These are phyloP conservation scores for Gallinago undulata DNA, from an alignment of 2,113 vertebrate species.

Conservation along the genomic window DNA sequence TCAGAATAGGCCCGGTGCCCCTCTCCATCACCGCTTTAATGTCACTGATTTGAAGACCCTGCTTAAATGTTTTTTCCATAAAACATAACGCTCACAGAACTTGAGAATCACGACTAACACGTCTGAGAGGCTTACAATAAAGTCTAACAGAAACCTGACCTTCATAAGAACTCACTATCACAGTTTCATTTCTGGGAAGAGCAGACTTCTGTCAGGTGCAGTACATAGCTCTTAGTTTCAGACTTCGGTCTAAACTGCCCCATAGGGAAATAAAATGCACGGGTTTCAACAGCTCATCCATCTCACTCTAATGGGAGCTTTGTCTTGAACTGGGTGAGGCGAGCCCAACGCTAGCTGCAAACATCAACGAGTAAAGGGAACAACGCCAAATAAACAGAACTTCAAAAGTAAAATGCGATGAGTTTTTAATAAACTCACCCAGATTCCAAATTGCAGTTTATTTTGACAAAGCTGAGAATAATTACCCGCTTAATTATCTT, in stretches of 20 bases:
- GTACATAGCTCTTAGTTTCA: neutral
- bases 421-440: slow-evolving; percentile 37
- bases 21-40: neutral
- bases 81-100: neutral
- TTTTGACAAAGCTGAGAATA: slow-evolving; percentile 49
- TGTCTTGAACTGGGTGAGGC: neutral
- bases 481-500: slow-evolving; percentile 32
- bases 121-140: neutral
- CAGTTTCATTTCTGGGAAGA: neutral
- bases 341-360: neutral
- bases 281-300: neutral
- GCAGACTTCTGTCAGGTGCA: neutral
- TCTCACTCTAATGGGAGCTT: neutral
- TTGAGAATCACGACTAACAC: neutral
- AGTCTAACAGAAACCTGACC: neutral
- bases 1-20: neutral
- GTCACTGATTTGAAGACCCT: neutral
- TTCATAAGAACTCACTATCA: neutral
- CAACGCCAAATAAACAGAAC: neutral
- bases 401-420: slow-evolving; percentile 2
- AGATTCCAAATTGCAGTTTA: slow-evolving; percentile 31
- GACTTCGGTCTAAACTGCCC: neutral
- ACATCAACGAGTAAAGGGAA: neutral
- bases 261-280: neutral
- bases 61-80: neutral